Base-by-base conservation (phyloP, 1,140 invertebrate genomes). In the Tetramorium simillimum region DNA sequence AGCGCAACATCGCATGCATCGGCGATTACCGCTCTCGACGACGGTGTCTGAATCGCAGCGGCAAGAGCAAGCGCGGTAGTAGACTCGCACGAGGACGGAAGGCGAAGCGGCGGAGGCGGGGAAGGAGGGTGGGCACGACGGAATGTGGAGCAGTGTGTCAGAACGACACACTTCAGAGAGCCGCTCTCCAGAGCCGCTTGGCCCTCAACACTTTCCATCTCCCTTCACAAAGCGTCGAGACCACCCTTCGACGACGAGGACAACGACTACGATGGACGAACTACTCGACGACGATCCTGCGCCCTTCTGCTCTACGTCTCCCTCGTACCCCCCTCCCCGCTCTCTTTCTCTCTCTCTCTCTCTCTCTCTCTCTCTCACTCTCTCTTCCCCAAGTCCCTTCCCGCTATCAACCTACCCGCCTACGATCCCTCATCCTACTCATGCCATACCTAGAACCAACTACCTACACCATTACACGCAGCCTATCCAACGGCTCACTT, bases 91-190 rank as follows among this genome's bases (percentile, higher is more conserved):
- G 37, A 18, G 46, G 37, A n/a, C 46, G 9, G 63, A 37, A n/a
- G 72, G 60, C 53, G 33, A 78, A 85, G 37, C n/a, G 73, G 67
- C 24, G 73, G 73, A 33, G 60, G 51, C 12, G 28, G 70, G 49
- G 28, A 53, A n/a, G 70, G 73, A 51, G 80, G 90, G 80, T 88
- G 78, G 89, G 77, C 33, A 33, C 89, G 85, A 63, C 73, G 86
- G 94, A 93, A 95, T 95, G 92, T 95, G 90, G 94, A 94, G 93
- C 94, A 95, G 91, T 95, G 92, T 94, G 94, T 93, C 93, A 93
- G 86, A 93, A 89, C 91, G 92, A 92, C 92, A 94, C 92, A 93
- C 93, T 93, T 90, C 89, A 90, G 85, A 92, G 89, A 86, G 33
- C 49, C 87, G 91, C 90, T 91, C 86, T 82, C 37, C 89, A 82